Evolutionary conservation across 2,797 vertebrate genomes (phyloP), one percentile per base, ranked within the genome.

Genomic region (Enteromius paludinosus): DNA sequence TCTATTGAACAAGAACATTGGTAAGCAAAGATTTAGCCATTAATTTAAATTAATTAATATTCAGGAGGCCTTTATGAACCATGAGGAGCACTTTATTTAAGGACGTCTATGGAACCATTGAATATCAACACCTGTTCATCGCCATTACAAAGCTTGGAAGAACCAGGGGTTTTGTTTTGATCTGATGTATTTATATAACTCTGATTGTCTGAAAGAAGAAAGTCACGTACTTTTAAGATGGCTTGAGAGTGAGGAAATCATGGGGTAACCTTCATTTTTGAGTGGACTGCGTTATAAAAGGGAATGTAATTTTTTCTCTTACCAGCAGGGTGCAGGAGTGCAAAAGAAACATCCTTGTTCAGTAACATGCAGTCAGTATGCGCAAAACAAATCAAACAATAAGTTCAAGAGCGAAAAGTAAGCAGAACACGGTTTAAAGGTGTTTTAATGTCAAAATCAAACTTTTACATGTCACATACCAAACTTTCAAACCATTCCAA

Each of bases 381-480:
- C 30, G 30, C 30, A 79, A 79, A 79, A 35, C 17, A 0, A 17
- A n/a, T 23, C 30, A 66, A 66, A 15, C 30, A 17, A 2, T 4
- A 59, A 41, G 7, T 74, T 41, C 33, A 74, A 59, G 9, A 62
- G 56, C 18, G 23, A 45, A 28, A 45, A 45, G 15, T n/a, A 62
- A 49, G 18, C 65, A 38, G 9, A 23, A 64, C 43, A 64, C 35
- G 88, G 90, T 94, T 93, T 93, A 89, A 93, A 92, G 89, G 75
- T 84, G 75, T 93, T 94, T 95, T 95, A 95, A 94, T 95, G 94
- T 92, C 92, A 94, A 94, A 94, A 92, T 94, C 93, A 94, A 94
- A 93, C 92, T 89, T 93, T 90, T 94, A 94, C 93, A 95, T 88
- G 91, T 92, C 92, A 94, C 90, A 93, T 92, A 94, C 91, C 92